A percentile compares a stretch with the other conserved stretches of the same genome.
Conservation (phyloP, 2,888 invertebrate species). For the Lasioglossum oenotherae region DNA sequence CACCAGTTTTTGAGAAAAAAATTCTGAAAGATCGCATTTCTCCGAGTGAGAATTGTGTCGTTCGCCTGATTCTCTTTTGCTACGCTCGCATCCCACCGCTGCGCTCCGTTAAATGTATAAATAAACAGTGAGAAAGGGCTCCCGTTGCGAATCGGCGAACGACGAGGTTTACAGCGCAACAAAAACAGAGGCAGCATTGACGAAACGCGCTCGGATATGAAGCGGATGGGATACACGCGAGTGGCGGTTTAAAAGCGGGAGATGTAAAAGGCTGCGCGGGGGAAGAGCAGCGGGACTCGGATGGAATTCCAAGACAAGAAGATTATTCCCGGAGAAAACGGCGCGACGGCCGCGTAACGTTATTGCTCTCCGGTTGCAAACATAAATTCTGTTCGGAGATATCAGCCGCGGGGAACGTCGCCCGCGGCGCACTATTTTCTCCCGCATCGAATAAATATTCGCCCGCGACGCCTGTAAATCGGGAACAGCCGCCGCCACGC, state of each 20-base stretch:
- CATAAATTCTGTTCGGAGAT: constrained; percentile 46
- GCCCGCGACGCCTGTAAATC: constrained; percentile 17
- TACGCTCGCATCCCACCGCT: too few relatives aligned
- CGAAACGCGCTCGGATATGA: neutral
- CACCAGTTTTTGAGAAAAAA: too few relatives aligned
- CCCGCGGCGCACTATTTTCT: constrained; percentile 12
- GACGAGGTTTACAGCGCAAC: neutral
- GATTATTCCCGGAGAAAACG: constrained; percentile 45
- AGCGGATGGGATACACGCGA: constrained; percentile 5
- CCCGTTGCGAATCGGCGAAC: neutral
- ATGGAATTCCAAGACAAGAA: constrained; percentile 44
- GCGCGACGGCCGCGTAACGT: constrained; percentile 25
- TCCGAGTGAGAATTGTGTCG: neutral
- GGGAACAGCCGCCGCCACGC: neutral
- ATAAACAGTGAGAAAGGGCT: neutral
- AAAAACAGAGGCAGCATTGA: neutral
- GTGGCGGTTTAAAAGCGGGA: constrained; percentile 17
- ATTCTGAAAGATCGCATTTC: neutral
- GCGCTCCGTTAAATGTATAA: neutral
- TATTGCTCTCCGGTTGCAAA: constrained; percentile 50
- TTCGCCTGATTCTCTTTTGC: neutral
- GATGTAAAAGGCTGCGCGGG: neutral
- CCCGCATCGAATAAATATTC: constrained; percentile 33
- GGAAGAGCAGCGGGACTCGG: neutral
- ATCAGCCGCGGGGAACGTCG: constrained; percentile 24